Percentiles rank a stretch among this genome's conserved stretches.
Conservation (phyloP, 2,113 vertebrate genomes). For the Potamarius usumacintae region DNA sequence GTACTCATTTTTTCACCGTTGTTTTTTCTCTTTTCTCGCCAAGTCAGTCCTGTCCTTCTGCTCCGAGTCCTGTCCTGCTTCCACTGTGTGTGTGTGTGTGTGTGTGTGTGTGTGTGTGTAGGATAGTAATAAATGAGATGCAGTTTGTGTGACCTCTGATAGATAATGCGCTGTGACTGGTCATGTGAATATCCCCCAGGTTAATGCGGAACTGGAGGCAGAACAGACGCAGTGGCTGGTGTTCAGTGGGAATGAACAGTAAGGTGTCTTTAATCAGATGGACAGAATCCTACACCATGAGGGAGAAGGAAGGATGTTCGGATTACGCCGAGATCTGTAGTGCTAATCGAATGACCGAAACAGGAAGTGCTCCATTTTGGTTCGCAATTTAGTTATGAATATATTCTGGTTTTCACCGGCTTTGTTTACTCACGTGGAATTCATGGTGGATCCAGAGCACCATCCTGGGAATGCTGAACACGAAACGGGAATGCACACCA, state of each 20-base stretch:
- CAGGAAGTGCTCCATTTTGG: not conserved
- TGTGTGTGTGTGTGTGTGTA: not conserved
- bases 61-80: not conserved
- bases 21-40: slow-evolving; percentile 45
- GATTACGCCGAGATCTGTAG: not conserved
- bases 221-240: not conserved
- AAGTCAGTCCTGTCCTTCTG: not conserved
- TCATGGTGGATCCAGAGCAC: not conserved
- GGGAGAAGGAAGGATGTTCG: not conserved
- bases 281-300: not conserved
- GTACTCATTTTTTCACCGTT: not conserved
- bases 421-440: too few species aligned
- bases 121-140: slow-evolving; percentile 61
- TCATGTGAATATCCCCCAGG: slow-evolving; percentile 51
- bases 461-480: not conserved
- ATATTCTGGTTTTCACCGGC: too few species aligned
- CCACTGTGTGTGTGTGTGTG: not conserved
- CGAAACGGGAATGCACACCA: not conserved
- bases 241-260: not conserved
- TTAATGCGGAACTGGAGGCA: slow-evolving; percentile 4
- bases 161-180: slow-evolving; percentile 54
- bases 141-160: slow-evolving; percentile 39
- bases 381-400: not conserved
- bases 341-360: not conserved
- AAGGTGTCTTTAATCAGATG: not conserved